Conservation (phyloP, 2,113 vertebrate genomes). For the Hippopotamus amphibius region DNA sequence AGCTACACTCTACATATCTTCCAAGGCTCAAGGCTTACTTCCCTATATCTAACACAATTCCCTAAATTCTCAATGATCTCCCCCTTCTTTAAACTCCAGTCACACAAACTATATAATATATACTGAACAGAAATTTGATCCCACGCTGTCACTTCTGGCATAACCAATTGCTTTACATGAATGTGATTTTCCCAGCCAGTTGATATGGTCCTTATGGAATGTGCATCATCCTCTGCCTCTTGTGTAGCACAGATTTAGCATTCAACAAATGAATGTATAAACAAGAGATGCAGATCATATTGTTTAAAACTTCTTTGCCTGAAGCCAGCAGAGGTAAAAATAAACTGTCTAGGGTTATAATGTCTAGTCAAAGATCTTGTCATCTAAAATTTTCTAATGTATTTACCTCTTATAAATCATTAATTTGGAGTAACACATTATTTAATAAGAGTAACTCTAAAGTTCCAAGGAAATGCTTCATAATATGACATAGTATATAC, state of each 20-base stretch:
- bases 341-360: not conserved
- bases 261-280: not conserved
- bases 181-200: not conserved
- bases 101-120: not conserved
- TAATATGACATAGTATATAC: not conserved
- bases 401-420: not conserved
- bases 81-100: not conserved
- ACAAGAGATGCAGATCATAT: not conserved
- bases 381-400: not conserved
- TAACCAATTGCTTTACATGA: not conserved
- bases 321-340: not conserved
- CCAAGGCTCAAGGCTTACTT: not conserved
- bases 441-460: not conserved
- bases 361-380: not conserved
- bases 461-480: not conserved
- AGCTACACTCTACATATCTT: not conserved
- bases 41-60: not conserved
- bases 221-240: not conserved
- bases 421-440: not conserved
- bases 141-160: not conserved
- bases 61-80: not conserved
- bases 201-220: not conserved
- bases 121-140: not conserved
- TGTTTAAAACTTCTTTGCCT: not conserved
- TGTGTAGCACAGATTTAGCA: not conserved